phyloP scores from a whole-genome alignment of 2,113 vertebrate genomes.

The Aspidoscelis tigris region DNA sequence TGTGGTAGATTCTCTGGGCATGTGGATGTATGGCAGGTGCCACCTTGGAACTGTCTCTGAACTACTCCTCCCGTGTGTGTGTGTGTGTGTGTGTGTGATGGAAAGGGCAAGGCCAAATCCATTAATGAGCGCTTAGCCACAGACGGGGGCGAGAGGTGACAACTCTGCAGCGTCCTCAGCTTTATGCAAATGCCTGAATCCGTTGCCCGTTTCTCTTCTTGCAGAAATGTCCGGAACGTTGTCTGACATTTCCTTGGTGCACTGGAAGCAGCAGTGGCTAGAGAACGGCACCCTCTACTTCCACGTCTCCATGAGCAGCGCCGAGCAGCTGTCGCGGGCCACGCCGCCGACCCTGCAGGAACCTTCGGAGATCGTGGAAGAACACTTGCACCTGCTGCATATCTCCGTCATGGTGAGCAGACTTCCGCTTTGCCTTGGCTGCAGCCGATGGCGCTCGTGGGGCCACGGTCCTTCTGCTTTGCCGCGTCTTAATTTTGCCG shows the following conservation, averaged over 20 bases:
- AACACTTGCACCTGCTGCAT: slow-evolving; percentile 95
- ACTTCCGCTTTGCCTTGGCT: not conserved
- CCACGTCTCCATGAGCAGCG: slow-evolving; percentile 91
- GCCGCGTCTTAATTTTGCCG: not conserved
- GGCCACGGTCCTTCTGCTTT: not conserved
- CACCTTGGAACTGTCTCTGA: no score
- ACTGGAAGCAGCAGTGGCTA: slow-evolving; percentile 99
- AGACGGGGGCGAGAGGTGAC: not conserved
- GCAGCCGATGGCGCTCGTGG: rapidly evolving
- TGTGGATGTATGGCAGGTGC: no score
- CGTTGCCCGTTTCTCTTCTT: slow-evolving; percentile 53
- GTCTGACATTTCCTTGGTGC: slow-evolving; percentile 93
- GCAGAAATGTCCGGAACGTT: slow-evolving; percentile 94
- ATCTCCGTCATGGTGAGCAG: slow-evolving; percentile 95
- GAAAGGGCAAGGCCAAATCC: not conserved
- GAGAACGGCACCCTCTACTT: slow-evolving; percentile 97
- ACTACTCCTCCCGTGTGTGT: not conserved
- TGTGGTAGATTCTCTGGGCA: no score
- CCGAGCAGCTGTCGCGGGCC: slow-evolving; percentile 83
- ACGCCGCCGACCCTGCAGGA: slow-evolving; percentile 87
- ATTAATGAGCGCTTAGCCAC: not conserved
- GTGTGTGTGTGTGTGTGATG: not conserved
- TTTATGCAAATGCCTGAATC: rapidly evolving
- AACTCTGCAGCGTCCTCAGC: not conserved
- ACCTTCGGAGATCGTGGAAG: slow-evolving; percentile 89